These are phyloP conservation scores for Limnephilus lunatus DNA, from an alignment of 2,888 invertebrate species.

Conservation along the genomic window DNA sequence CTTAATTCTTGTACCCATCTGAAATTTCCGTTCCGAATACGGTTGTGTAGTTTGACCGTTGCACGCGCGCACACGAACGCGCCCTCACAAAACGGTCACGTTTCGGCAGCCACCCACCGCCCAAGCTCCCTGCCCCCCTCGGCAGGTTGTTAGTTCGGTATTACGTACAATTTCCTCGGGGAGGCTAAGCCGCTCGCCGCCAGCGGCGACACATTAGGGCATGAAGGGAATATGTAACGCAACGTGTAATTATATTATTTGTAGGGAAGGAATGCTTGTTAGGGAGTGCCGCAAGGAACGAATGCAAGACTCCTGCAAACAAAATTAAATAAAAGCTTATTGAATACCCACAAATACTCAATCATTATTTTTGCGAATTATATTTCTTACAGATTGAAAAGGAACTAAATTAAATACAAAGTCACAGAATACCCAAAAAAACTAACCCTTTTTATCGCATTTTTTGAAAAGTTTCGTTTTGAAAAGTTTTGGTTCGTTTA, in stretches of 20 bases:
- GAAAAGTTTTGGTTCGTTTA: too few species aligned
- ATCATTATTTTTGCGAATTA: not conserved
- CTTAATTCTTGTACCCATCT: not conserved
- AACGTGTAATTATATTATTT: not conserved
- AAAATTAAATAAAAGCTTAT: not conserved
- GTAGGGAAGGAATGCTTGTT: not conserved
- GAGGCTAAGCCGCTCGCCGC: conserved; percentile 53
- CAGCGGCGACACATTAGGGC: conserved; percentile 17
- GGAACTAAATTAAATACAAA: not conserved
- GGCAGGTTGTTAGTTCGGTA: conserved; percentile 68
- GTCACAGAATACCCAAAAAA: not conserved
- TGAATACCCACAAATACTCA: not conserved
- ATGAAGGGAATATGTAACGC: conserved; percentile 12
- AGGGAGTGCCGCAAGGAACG: not conserved
- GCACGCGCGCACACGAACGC: conserved; percentile 68
- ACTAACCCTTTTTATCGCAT: too few species aligned
- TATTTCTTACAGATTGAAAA: not conserved
- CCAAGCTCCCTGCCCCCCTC: conserved; percentile 68
- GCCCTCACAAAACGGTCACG: conserved; percentile 76
- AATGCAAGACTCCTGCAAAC: not conserved
- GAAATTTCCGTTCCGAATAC: not conserved
- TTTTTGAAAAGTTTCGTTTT: too few species aligned
- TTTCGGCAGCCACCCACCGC: conserved; percentile 71
- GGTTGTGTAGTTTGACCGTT: conserved; percentile 36
- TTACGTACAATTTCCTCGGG: conserved; percentile 65